Evolutionary conservation across 2,113 vertebrate genomes (phyloP), one percentile per base, ranked within the genome.

Genomic region (Calonectris borealis): DNA sequence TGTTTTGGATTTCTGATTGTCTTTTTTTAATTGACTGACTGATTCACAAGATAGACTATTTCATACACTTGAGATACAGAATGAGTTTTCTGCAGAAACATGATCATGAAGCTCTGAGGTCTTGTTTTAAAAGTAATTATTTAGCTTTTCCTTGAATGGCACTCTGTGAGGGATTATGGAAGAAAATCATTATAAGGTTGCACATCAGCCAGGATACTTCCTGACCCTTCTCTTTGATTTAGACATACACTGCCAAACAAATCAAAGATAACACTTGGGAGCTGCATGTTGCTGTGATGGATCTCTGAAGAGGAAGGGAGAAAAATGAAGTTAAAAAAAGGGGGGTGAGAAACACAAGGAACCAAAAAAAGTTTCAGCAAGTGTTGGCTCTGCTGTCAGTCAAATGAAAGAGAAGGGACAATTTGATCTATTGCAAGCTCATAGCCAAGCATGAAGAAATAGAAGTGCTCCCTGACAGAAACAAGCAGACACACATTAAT

Each of bases 181-280:
- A 54, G 48, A 73, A 93, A 96, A 90, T 93, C 79, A 62, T 92
- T 94, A 88, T 71, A 55, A 96, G 69, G 88, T 82, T 95, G 46
- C 55, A 86, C 49, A 58, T 96, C 92, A 96, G 65, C 46, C 60
- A 69, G 27, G 44, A 42, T 64, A 79, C 52, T 87, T 93, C 86
- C 76, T 94, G 48, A 40, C 73, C 83, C 57, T 78, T 94, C 60
- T 71, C n/a, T 94, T 96, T 93, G 86, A 93, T 92, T 95, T 90
- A 95, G 86, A 93, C 49, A 77, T 91, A 91, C 25, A 34, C 52
- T 83, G 81, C 61, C 57, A 85, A 95, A 89, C 70, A 96, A 94
- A 96, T 92, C 89, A 94, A 76, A 94, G 88, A 68, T 86, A 94
- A 57, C 86, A 69, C 77, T 89, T 94, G 88, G 83, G 91, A 94